phyloP scores from a whole-genome alignment of 2,113 vertebrate species.

The Burhinus oedicnemus region DNA sequence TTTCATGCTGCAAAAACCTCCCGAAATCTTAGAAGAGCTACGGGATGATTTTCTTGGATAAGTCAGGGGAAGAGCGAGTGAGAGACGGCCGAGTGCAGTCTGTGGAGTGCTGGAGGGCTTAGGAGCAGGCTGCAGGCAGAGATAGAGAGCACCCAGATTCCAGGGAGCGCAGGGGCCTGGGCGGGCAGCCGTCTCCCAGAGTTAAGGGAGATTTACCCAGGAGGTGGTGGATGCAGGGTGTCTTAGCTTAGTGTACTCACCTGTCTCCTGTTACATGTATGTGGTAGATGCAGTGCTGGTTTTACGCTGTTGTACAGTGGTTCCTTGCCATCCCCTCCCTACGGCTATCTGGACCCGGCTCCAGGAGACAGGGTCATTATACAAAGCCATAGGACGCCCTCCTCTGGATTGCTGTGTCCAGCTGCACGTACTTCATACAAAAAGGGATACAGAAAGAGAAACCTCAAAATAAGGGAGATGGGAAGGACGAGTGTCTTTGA shows the following conservation, averaged over 20 bases:
- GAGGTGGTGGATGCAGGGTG: accelerated
- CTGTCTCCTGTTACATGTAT: accelerated
- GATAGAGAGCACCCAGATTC: too few relatives aligned
- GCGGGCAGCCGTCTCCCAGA: accelerated
- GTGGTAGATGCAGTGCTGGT: not conserved
- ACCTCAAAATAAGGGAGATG: accelerated
- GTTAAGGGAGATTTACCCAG: not conserved
- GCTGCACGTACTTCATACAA: accelerated
- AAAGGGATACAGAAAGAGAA: not conserved
- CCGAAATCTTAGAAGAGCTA: not conserved
- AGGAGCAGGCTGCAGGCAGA: not conserved
- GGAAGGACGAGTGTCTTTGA: not conserved
- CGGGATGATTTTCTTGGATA: not conserved
- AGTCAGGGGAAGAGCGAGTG: not conserved
- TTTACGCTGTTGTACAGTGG: accelerated
- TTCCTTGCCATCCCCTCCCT: not conserved
- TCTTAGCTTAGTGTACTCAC: not conserved
- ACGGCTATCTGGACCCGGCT: accelerated
- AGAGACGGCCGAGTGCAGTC: accelerated
- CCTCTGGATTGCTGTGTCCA: not conserved
- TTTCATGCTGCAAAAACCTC: not conserved
- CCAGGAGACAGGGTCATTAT: not conserved
- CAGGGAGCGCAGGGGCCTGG: not conserved
- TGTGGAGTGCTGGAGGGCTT: not conserved
- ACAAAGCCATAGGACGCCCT: conserved; percentile 40